Conservation (phyloP, 2,113 vertebrate genomes). For the Mandrillus leucophaeus region DNA sequence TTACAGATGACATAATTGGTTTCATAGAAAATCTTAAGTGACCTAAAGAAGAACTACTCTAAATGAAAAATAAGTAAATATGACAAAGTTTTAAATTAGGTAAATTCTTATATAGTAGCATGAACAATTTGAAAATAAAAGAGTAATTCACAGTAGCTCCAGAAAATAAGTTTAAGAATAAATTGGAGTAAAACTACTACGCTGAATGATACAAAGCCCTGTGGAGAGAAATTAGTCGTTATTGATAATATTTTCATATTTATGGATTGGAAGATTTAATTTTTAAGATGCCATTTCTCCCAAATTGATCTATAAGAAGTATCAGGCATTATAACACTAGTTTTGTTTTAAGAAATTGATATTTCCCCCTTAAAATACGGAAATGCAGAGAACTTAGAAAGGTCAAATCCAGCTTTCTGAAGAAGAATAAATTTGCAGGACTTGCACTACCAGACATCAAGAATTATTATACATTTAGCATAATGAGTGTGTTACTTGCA, state of each 20-base stretch:
- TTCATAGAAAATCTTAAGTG: background rate
- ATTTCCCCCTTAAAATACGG: background rate
- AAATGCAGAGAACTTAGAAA: background rate
- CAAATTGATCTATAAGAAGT: background rate
- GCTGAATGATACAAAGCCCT: background rate
- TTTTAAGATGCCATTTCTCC: background rate
- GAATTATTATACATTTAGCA: background rate
- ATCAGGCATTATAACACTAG: background rate
- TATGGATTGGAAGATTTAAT: background rate
- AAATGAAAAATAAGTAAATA: background rate
- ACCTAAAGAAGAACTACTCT: background rate
- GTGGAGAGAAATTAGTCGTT: background rate
- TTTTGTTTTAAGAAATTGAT: background rate
- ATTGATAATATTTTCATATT: background rate
- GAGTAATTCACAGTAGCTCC: background rate
- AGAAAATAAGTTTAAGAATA: background rate
- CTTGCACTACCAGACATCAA: background rate
- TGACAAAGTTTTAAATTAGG: background rate
- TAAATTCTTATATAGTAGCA: background rate
- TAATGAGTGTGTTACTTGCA: background rate
- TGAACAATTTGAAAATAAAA: background rate
- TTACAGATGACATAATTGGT: background rate
- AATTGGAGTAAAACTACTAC: background rate
- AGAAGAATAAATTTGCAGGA: background rate
- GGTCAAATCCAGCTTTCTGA: background rate